Base-by-base conservation (phyloP, 1,140 invertebrate genomes). In the Notospermus geniculatus region DNA sequence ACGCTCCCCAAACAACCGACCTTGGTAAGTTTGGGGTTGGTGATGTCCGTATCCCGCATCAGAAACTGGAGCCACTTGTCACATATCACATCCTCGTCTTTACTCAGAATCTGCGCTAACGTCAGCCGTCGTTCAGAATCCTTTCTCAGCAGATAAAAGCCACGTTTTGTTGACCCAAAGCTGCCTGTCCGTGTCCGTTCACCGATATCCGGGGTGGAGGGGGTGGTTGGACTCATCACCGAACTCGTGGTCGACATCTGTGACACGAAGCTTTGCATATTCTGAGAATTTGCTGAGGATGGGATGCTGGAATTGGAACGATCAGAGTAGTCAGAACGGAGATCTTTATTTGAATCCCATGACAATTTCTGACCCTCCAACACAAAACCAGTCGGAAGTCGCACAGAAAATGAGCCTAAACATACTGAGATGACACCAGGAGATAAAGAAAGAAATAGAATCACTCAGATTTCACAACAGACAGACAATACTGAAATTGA, bases 141-240 rank as follows among this genome's bases (percentile, higher is more conserved):
- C 79, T 98, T 99, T 78, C 97, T 95, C 7, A 98, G 82, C 54
- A 97, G 81, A 82, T 97, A 98, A 78, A 98, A 98, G 0, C 92
- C 91, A 77, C 72, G 69, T 19, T 77, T 50, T 4, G 32, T 36
- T n/a, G 46, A 50, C 9, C 46, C 46, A 27, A 27, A 23, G 25
- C 46, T 50, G n/a, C 46, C 46, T 27, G 46, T 50, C 4, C 46
- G n/a, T 4, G 19, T 50, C 4, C 46, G 46, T 23, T 50, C 46
- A 7, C n/a, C 19, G 22, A 32, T 32, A 11, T 39, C 22, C 2
- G 56, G 39, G 2, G 30, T 36, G n/a, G 27, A 7, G 15, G 56
- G 56, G 2, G 30, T 57, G 5, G 17, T 22, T 11, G 30, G 39
- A 13, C 13, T 19, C 15, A 32, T 36, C 17, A 29, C 30, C 2